These are phyloP conservation scores for Pionites leucogaster DNA, from an alignment of 2,113 vertebrate species.

Conservation along the genomic window DNA sequence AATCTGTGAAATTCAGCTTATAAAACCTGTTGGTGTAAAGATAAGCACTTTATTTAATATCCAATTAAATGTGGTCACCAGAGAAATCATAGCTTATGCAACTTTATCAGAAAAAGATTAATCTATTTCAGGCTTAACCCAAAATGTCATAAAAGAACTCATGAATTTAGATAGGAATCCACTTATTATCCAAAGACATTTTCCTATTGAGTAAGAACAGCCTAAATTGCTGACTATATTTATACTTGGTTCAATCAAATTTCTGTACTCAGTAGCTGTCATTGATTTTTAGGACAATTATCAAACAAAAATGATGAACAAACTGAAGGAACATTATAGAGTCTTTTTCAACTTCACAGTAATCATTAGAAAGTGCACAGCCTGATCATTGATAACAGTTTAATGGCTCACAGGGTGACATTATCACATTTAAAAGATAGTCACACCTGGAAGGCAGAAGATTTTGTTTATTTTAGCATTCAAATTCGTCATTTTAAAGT, in stretches of 20 bases:
- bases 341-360: constrained; percentile 53
- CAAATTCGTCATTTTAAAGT: constrained; percentile 34
- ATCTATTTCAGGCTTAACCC: constrained; percentile 80
- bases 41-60: constrained; percentile 85
- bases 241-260: constrained; percentile 75
- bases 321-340: constrained; percentile 50
- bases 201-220: constrained; percentile 71
- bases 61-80: constrained; percentile 82
- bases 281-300: constrained; percentile 74
- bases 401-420: constrained; percentile 37
- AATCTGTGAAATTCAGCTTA: constrained; percentile 64
- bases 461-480: not conserved
- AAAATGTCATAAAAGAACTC: constrained; percentile 80
- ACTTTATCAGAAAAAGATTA: constrained; percentile 84
- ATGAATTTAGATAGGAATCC: constrained; percentile 86
- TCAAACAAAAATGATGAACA: constrained; percentile 67
- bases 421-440: constrained; percentile 32
- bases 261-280: constrained; percentile 68
- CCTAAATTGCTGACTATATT: constrained; percentile 74
- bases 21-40: constrained; percentile 80
- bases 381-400: constrained; percentile 43
- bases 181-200: constrained; percentile 80
- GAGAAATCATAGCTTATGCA: constrained; percentile 81
- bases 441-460: constrained; percentile 6
- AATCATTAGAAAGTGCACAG: constrained; percentile 37